These are phyloP conservation scores for Calosoma granatense DNA, from an alignment of 1,140 invertebrate species.

Conservation along the genomic window DNA sequence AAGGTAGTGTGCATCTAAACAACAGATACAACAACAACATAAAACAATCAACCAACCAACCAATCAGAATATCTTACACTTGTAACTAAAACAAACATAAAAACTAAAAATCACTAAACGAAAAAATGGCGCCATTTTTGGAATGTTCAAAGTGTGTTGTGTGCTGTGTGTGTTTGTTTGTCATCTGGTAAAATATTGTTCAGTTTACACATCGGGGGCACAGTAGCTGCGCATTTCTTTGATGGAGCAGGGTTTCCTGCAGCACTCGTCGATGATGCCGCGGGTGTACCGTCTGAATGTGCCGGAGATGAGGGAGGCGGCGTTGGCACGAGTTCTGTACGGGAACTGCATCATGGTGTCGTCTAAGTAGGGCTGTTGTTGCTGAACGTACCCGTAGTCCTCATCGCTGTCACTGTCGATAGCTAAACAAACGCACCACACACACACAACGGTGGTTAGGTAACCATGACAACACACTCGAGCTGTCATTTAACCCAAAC, in stretches of 20 bases:
- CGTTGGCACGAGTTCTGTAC: conserved; percentile 7
- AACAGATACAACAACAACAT: not conserved
- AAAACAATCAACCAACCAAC: no score
- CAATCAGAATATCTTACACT: no score
- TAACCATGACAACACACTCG: not conserved
- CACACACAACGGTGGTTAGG: not conserved
- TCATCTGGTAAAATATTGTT: not conserved
- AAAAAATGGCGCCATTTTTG: no score
- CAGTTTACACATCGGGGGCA: no score
- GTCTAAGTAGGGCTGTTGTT: not conserved
- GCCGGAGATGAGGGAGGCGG: not conserved
- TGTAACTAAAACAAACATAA: not conserved
- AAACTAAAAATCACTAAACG: no score
- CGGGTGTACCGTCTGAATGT: conserved; percentile 7
- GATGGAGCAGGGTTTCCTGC: conserved; percentile 21
- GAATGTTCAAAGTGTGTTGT: not conserved
- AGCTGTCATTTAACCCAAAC: not conserved
- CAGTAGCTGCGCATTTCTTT: conserved; percentile 22
- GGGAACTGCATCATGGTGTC: not conserved
- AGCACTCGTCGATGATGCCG: conserved; percentile 22
- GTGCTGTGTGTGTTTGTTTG: not conserved
- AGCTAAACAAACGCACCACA: not conserved
- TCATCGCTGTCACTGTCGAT: not conserved
- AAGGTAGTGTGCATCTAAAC: not conserved
- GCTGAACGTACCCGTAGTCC: conserved; percentile 2